These are phyloP conservation scores for Alouatta palliata DNA, from an alignment of 2,113 vertebrate species.

Conservation along the genomic window DNA sequence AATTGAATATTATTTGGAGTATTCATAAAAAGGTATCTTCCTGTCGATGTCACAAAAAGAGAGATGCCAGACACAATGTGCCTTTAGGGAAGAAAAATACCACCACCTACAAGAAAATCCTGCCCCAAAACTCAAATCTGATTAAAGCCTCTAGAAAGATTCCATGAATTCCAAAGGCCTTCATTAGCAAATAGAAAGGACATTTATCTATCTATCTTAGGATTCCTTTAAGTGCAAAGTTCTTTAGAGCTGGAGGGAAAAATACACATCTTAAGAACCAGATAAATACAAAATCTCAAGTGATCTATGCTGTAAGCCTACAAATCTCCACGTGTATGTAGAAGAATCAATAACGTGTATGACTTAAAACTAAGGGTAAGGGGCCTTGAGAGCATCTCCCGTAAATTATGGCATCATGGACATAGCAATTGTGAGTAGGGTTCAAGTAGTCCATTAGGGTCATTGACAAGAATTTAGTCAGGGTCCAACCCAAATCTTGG, in stretches of 20 bases:
- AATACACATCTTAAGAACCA: slow-evolving; percentile 51
- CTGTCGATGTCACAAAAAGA: background rate
- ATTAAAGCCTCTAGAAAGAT: slow-evolving; percentile 68
- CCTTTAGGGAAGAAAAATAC: slow-evolving; percentile 52
- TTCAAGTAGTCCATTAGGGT: background rate
- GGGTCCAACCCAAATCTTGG: background rate
- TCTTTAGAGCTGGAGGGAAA: slow-evolving; percentile 66
- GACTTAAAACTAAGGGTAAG: slow-evolving; percentile 11
- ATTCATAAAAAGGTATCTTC: background rate
- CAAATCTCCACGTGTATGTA: background rate
- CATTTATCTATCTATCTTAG: slow-evolving; percentile 66
- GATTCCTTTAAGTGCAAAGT: slow-evolving; percentile 73
- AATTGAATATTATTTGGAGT: slow-evolving; percentile 16
- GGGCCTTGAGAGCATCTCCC: background rate
- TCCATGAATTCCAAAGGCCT: slow-evolving; percentile 67
- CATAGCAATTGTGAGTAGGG: slow-evolving; percentile 36
- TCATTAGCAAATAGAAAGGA: slow-evolving; percentile 65
- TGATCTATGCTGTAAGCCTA: background rate
- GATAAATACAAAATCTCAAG: slow-evolving; percentile 3
- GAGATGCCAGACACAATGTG: background rate
- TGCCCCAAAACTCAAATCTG: slow-evolving; percentile 54
- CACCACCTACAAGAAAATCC: slow-evolving; percentile 22
- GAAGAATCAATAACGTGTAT: background rate
- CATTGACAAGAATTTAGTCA: slow-evolving; percentile 24
- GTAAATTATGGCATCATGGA: background rate